Evolutionary conservation across 2,797 vertebrate genomes (phyloP), one percentile per base, ranked within the genome.

Genomic region (Crenuchus spilurus): DNA sequence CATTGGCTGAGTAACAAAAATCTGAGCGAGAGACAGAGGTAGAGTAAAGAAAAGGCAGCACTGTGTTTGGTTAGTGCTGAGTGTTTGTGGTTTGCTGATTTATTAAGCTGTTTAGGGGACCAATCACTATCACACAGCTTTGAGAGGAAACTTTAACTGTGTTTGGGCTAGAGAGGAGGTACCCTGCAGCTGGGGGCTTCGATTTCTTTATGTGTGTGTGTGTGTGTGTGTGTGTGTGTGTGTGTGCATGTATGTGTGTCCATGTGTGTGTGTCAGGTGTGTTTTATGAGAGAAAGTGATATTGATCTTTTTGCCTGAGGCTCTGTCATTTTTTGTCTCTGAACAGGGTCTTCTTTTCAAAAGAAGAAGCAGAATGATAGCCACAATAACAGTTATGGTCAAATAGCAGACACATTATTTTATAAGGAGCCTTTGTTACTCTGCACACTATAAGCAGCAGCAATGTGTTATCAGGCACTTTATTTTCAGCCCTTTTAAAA

Each of bases 231-330:
- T 33, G 39, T 42, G 37, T 2, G 1, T 58, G n/a, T 31, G 51
- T 31, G 39, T 6, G 41, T 39, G 22, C 11, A 10, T 24, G n/a
- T 22, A 30, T 52, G 37, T n/a, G n/a, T n/a, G n/a, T n/a, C n/a
- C n/a, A n/a, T 11, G 4, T 11, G 51, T 57, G 49, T 57, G 49
- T 65, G 28, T 48, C 8, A 51, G 46, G 37, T 22, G 28, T 37
- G 39, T 61, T 35, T 62, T 35, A 37, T 61, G 57, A 28, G 65
- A 61, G 46, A 60, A 75, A 68, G 67, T 51, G 64, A 57, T 76
- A 78, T 78, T 75, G 72, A 81, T 72, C 6, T n/a, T 66, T 73
- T 62, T 67, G 37, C 74, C 67, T 51, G 41, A 64, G 52, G 76
- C 48, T 24, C 64, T 70, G 62, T 31, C 69, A 65, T 64, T 74